phyloP scores from a whole-genome alignment of 2,797 vertebrate species.

The Coreius guichenoti region DNA sequence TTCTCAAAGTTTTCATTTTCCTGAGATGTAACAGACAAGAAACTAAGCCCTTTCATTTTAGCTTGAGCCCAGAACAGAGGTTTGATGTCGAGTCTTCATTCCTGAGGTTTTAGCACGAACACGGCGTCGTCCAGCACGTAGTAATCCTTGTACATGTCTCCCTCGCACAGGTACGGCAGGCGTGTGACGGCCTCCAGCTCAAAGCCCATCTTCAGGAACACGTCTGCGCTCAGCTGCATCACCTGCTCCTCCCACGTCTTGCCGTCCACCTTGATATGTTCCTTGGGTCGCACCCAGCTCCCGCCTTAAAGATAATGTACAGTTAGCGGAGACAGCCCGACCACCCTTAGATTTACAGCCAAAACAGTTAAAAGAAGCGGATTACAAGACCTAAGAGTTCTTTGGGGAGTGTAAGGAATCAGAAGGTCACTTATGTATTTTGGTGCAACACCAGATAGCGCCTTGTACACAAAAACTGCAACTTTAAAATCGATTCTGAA shows the following conservation, averaged over 20 bases:
- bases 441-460: too few species aligned
- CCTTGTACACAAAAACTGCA: too few species aligned
- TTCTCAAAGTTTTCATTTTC: background rate
- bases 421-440: too few species aligned
- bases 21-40: conserved; percentile 32
- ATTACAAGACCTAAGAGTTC: too few species aligned
- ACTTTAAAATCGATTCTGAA: too few species aligned
- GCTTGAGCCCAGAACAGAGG: background rate
- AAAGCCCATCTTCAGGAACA: conserved; percentile 88
- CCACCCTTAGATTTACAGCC: too few species aligned
- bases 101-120: conserved; percentile 88
- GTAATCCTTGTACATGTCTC: conserved; percentile 97
- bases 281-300: conserved; percentile 92
- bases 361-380: too few species aligned
- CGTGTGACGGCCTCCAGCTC: conserved; percentile 92
- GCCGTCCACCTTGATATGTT: conserved; percentile 87
- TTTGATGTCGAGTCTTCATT: background rate
- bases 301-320: conserved; percentile 81
- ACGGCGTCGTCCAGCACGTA: conserved; percentile 95
- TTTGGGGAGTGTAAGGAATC: too few species aligned
- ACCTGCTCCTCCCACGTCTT: conserved; percentile 97
- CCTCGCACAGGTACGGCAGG: conserved; percentile 95
- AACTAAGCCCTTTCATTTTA: background rate
- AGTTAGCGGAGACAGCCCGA: too few species aligned
- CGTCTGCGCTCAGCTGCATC: conserved; percentile 83